phyloP scores from a whole-genome alignment of 2,888 invertebrate species.

The Sinohyriopsis cumingii region DNA sequence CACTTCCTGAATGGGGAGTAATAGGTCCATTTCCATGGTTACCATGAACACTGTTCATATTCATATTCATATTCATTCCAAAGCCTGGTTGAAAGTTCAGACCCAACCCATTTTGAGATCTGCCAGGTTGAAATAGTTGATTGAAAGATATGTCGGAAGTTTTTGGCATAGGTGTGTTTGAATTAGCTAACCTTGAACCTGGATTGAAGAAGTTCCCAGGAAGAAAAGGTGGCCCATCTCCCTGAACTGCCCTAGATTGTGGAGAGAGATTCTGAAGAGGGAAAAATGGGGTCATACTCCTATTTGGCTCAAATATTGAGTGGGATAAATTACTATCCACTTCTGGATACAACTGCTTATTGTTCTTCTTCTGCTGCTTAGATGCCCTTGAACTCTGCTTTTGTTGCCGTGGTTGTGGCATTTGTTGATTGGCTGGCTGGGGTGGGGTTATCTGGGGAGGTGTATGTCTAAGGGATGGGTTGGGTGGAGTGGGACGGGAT shows the following conservation, averaged over 20 bases:
- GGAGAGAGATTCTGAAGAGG: constrained; percentile 64
- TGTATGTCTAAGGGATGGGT: constrained; percentile 37
- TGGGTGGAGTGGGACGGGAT: constrained; percentile 27
- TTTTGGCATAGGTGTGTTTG: constrained; percentile 56
- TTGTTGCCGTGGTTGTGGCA: constrained; percentile 36
- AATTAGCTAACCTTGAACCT: constrained; percentile 54
- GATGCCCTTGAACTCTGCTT: constrained; percentile 24
- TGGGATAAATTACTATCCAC: constrained; percentile 54
- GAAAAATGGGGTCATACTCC: constrained; percentile 65
- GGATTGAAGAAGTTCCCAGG: constrained; percentile 63
- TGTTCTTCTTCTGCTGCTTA: constrained; percentile 31
- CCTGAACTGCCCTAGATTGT: constrained; percentile 57
- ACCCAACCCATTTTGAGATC: constrained; percentile 66
- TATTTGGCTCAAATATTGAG: constrained; percentile 48
- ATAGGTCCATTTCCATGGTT: constrained; percentile 56
- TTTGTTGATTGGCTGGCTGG: constrained; percentile 36
- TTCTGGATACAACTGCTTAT: constrained; percentile 48
- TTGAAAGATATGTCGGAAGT: constrained; percentile 60
- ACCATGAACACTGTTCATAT: constrained; percentile 53
- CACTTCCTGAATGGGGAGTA: constrained; percentile 53
- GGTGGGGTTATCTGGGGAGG: constrained; percentile 31
- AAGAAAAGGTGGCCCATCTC: constrained; percentile 64
- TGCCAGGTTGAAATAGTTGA: constrained; percentile 58
- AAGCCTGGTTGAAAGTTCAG: constrained; percentile 67
- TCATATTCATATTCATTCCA: constrained; percentile 50